phyloP scores from a whole-genome alignment of 1,140 invertebrate species.

The Homalodisca vitripennis region DNA sequence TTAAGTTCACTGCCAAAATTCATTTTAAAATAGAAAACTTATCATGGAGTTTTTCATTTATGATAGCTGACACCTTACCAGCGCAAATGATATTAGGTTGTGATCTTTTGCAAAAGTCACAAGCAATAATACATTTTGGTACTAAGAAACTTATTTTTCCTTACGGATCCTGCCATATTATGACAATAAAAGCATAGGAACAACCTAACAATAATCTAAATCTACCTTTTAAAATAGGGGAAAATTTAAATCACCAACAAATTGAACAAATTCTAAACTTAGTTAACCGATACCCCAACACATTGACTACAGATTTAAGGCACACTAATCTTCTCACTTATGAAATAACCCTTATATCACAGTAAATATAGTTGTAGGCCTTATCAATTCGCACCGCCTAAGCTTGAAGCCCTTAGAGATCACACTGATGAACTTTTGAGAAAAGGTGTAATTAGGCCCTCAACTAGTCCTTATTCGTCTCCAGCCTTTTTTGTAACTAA shows the following conservation, averaged over 20 bases:
- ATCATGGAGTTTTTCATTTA: not conserved
- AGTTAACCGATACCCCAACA: not conserved
- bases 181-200: not conserved
- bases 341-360: not conserved
- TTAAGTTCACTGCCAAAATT: too few relatives aligned
- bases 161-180: not conserved
- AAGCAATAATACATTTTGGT: not conserved
- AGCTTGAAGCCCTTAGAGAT: not conserved
- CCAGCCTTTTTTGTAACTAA: constrained; percentile 11
- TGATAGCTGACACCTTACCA: not conserved
- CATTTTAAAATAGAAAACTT: constrained; percentile 5
- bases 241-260: not conserved
- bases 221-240: not conserved
- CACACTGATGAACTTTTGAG: constrained; percentile 5
- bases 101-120: not conserved
- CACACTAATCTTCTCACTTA: not conserved
- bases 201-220: not conserved
- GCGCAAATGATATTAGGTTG: not conserved
- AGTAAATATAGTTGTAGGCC: not conserved
- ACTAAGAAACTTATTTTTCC: not conserved
- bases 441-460: not conserved
- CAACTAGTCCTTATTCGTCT: not conserved
- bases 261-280: not conserved
- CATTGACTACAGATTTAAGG: not conserved
- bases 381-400: constrained; percentile 8